Base-by-base conservation (phyloP, 2,888 invertebrate species). In the Caenorhabditis uteleia region DNA sequence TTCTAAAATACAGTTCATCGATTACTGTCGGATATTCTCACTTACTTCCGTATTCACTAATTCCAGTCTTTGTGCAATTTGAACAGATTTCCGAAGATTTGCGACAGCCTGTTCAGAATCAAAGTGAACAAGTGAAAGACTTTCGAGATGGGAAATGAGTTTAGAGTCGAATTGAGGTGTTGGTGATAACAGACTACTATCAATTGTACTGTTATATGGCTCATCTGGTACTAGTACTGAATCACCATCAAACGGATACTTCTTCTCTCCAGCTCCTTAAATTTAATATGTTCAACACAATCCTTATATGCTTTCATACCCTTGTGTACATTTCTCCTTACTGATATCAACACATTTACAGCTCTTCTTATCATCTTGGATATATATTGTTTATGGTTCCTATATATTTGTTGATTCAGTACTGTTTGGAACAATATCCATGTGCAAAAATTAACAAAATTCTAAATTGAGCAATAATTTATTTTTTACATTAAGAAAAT, bases 81-180 rank as follows among this genome's bases (percentile, higher is more conserved):
- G 23, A 8, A 74, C 61, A 3, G 74, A 54, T 14, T 64, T 64
- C 29, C 71, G 54, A 1, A 72, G 40, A 33, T 59, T 67, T 10
- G 66, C 68, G 29, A 74, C 69, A 23, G 69, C 71, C 51, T 74
- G 65, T 29, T 74, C 68, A 6, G 64, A 57, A 33, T 59, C 59
- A 27, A 74, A 74, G 16, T 70, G 50, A 16, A 74, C 57, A 1
- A 74, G 42, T 6, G 74, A 74, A 1, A 74, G 56, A 12, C 64
- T 46, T 42, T 74, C 74, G 10, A 74, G 54, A 34, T 74, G 70
- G 20, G 44, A 36, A 18, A 72, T 70, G 12, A 71, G 48, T 42
- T 62, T 58, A 3, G 49, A 33, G 49, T 71, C 68, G 23, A 74
- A 66, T 20, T 53, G 26, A 4, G 74, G 70, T 29, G 65, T 38